Conservation (phyloP, 1,140 invertebrate species). For the Hormaphis cornu region DNA sequence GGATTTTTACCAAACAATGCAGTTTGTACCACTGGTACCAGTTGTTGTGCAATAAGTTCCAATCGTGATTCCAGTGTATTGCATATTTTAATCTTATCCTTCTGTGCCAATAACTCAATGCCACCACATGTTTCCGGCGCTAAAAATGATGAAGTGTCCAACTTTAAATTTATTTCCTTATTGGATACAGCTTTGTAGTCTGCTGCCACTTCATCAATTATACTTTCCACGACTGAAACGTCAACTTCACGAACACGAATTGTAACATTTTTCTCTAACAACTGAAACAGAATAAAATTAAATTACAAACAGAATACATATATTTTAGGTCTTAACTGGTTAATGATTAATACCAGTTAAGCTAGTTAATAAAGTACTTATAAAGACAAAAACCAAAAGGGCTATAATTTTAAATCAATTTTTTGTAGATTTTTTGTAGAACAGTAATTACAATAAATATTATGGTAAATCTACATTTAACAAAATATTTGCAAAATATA, state of each 20-base stretch:
- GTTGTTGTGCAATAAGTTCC: slow-evolving; percentile 86
- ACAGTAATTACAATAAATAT: no score
- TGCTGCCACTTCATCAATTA: slow-evolving; percentile 51
- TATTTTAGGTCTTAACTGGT: no score
- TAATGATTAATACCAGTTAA: no score
- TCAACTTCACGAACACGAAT: slow-evolving; percentile 76
- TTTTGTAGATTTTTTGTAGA: no score
- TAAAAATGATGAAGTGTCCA: slow-evolving; percentile 67
- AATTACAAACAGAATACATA: no score
- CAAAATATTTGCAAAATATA: no score
- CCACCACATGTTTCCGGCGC: slow-evolving; percentile 78
- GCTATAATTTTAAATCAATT: no score
- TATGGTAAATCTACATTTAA: no score
- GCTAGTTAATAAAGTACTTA: no score
- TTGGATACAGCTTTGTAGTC: slow-evolving; percentile 61
- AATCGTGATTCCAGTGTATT: slow-evolving; percentile 92
- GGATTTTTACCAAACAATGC: slow-evolving; percentile 89
- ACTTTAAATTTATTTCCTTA: slow-evolving; percentile 58
- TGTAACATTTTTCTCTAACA: slow-evolving; percentile 73
- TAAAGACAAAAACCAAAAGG: no score
- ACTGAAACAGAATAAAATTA: no score
- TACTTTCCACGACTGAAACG: slow-evolving; percentile 58
- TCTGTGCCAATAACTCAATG: slow-evolving; percentile 72
- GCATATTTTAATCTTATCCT: slow-evolving; percentile 79
- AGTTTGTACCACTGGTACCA: slow-evolving; percentile 86